Evolutionary conservation across 2,797 vertebrate species (phyloP).

Genomic region (Muraenolepis orangiensis): DNA sequence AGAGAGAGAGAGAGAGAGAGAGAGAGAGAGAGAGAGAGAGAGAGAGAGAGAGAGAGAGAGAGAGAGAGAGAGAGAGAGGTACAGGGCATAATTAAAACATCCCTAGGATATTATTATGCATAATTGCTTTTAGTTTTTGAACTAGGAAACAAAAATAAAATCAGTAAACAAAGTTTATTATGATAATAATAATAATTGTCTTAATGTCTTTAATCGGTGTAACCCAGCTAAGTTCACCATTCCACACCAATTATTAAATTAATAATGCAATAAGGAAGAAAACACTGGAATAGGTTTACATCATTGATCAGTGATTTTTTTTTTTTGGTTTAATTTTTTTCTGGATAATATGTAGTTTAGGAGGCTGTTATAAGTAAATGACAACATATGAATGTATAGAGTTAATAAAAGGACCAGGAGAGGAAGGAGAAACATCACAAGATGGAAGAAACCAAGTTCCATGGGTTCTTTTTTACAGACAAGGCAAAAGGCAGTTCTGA

Average conservation of each 20-base stretch:
- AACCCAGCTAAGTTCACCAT: background rate
- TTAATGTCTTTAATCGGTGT: background rate
- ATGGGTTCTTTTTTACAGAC: constrained; percentile 16
- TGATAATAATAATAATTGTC: background rate
- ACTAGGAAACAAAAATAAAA: background rate
- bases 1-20: too few relatives aligned
- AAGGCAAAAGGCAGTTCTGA: constrained; percentile 6
- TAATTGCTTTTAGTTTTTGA: background rate
- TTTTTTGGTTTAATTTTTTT: background rate
- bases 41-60: too few relatives aligned
- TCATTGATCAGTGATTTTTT: background rate
- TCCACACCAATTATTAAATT: background rate
- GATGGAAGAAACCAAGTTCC: background rate
- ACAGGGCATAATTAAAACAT: too few relatives aligned
- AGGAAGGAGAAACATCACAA: too few relatives aligned
- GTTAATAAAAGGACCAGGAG: too few relatives aligned
- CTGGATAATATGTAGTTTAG: background rate
- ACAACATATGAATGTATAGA: background rate
- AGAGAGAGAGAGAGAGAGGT: too few relatives aligned
- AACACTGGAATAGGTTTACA: background rate
- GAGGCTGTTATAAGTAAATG: too few relatives aligned
- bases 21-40: too few relatives aligned
- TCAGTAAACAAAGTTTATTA: background rate
- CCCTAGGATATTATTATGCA: background rate
- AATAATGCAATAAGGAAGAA: background rate